Evolutionary conservation across 2,797 vertebrate species (phyloP).

Genomic region (Lates japonicus): DNA sequence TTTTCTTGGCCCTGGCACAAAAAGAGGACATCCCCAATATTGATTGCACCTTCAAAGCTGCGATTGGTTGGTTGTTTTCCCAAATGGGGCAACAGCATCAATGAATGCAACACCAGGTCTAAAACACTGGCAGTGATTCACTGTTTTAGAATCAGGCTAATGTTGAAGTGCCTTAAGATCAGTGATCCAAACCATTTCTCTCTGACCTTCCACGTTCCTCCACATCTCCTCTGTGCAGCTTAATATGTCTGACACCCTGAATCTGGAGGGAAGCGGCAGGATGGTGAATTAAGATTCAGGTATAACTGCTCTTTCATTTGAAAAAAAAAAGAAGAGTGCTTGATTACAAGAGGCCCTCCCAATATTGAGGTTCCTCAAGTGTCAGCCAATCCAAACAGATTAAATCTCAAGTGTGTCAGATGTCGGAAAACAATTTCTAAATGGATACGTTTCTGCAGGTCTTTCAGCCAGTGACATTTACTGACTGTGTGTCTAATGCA

Average conservation of each 20-base stretch:
- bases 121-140: neutral
- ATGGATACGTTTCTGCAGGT: conserved; percentile 16
- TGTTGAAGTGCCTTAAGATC: neutral
- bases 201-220: neutral
- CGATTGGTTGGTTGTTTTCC: neutral
- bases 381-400: conserved; percentile 35
- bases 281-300: neutral
- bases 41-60: neutral
- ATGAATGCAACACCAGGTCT: neutral
- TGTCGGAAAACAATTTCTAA: conserved; percentile 32
- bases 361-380: conserved; percentile 7
- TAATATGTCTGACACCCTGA: neutral
- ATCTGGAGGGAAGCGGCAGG: neutral
- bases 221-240: neutral
- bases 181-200: neutral
- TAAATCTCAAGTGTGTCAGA: conserved; percentile 26
- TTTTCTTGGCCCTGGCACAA: neutral
- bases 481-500: conserved; percentile 47
- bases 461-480: neutral
- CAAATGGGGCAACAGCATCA: neutral
- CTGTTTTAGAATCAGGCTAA: neutral
- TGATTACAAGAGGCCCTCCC: conserved; percentile 6
- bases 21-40: neutral
- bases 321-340: neutral
- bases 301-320: neutral